Evolutionary conservation across 2,888 invertebrate species (phyloP), one percentile per base, ranked within the genome.

Genomic region (Cordilura impudica): DNA sequence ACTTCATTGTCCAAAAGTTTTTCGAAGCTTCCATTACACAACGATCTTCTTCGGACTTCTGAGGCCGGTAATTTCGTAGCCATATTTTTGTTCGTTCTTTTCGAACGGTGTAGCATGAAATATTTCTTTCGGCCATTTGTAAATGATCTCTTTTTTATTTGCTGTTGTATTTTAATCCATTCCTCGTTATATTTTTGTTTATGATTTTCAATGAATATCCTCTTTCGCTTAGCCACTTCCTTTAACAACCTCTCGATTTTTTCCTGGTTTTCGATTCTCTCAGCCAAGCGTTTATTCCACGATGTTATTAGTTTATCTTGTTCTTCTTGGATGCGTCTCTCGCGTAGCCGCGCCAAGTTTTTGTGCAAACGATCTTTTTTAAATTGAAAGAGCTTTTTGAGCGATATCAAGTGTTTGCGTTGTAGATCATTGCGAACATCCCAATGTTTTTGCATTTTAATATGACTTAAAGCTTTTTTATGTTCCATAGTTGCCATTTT

Each of bases 321-420:
- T n/a, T 78, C 72, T 8, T 83, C 77, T 2, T 54, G 26, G 6
- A 66, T 1, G 0, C 83, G 83, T 14, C 81, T 82, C 7, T 84
- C 85, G 0, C 76, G 47, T 29, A 86, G 45, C 0, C 67, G 60
- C 2, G 82, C 82, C 49, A 86, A 72, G 29, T 87, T 86, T 53
- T 82, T 86, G n/a, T 86, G 83, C 2, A 86, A 81, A 2, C 88
- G 85, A 31, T 87, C 86, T 54, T 85, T 85, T 43, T 88, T 88
- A 19, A 86, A 86, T 61, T 87, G 86, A 26, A 86, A 84, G 12
- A 85, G 76, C 69, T 88, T 89, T 80, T 90, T 90, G 3, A 88
- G 69, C n/a, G 84, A 85, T 26, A 90, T 89, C 8, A 89, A 58
- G 10, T 86, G 83, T 23, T 88, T 88, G 4, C 87, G 84, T 71